A percentile compares a stretch with the other conserved stretches of the same genome.
Evolutionary conservation across 2,797 vertebrate species (phyloP).

Genomic region (Eutrigla gurnardus): DNA sequence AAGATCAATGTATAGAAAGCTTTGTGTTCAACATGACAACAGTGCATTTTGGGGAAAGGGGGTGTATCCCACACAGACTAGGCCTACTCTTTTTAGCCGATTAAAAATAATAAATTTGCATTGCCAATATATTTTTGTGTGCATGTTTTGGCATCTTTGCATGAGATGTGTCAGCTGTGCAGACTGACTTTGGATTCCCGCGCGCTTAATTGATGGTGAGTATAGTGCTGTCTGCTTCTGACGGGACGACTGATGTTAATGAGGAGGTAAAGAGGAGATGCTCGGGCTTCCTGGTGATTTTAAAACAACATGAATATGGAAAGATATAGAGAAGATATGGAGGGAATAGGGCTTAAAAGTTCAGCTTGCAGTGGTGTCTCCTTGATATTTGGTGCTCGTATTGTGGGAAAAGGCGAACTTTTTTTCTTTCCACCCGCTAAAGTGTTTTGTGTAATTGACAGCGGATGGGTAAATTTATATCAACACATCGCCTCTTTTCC

Average conservation of each 20-base stretch:
- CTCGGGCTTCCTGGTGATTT: conserved; percentile 68
- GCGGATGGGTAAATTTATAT: conserved; percentile 65
- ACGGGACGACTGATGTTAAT: conserved; percentile 72
- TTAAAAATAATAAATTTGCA: conserved; percentile 60
- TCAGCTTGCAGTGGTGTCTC: conserved; percentile 29
- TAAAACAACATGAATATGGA: conserved; percentile 64
- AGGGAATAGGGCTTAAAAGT: conserved; percentile 57
- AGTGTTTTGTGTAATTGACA: conserved; percentile 71
- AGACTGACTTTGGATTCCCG: conserved; percentile 41
- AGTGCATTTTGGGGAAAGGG: conserved; percentile 23
- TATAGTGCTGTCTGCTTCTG: conserved; percentile 65
- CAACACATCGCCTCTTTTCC: conserved; percentile 54
- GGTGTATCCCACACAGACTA: conserved; percentile 1
- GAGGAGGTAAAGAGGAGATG: conserved; percentile 65
- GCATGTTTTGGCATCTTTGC: conserved; percentile 44
- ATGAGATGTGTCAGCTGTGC: conserved; percentile 62
- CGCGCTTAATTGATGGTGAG: conserved; percentile 76
- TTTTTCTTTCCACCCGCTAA: conserved; percentile 38
- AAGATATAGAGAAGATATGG: conserved; percentile 1
- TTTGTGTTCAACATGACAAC: conserved; percentile 57
- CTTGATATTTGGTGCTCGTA: conserved; percentile 47
- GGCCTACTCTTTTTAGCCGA: conserved; percentile 37
- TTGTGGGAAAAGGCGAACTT: conserved; percentile 41
- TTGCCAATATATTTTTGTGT: conserved; percentile 48
- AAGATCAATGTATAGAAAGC: conserved; percentile 68